phyloP scores from a whole-genome alignment of 1,140 invertebrate species.

The Formica exsecta region DNA sequence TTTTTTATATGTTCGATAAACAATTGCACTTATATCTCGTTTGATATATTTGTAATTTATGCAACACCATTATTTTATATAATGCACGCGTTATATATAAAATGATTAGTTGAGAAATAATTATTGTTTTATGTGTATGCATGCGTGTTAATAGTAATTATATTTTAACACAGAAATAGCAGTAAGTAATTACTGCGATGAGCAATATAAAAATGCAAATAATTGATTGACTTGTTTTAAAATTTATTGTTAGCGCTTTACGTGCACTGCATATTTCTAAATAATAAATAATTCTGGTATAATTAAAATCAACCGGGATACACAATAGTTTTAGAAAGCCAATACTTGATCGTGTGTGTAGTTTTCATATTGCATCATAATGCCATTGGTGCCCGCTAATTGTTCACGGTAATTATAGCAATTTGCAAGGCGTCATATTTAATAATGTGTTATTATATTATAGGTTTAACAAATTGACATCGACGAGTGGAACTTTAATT shows the following conservation, averaged over 20 bases:
- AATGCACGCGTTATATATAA: not conserved
- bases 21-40: not conserved
- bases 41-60: conserved; percentile 13
- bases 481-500: not conserved
- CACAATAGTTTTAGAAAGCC: conserved; percentile 6
- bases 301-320: not conserved
- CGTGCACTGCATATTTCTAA: not conserved
- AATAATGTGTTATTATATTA: conserved; percentile 35
- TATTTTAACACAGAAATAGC: not conserved
- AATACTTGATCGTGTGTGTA: not conserved
- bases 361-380: conserved; percentile 33
- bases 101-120: conserved; percentile 13
- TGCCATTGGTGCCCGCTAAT: not conserved
- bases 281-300: conserved; percentile 27
- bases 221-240: conserved; percentile 27
- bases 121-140: not conserved
- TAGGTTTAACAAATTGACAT: conserved; percentile 45
- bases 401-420: conserved; percentile 36
- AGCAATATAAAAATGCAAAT: conserved; percentile 10
- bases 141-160: too few species aligned
- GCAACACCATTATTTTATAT: not conserved
- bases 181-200: conserved; percentile 1
- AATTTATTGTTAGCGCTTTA: conserved; percentile 21
- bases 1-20: not conserved
- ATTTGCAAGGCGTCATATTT: conserved; percentile 38